Conservation (phyloP, 2,888 invertebrate species). For the Drosophila greeni region DNA sequence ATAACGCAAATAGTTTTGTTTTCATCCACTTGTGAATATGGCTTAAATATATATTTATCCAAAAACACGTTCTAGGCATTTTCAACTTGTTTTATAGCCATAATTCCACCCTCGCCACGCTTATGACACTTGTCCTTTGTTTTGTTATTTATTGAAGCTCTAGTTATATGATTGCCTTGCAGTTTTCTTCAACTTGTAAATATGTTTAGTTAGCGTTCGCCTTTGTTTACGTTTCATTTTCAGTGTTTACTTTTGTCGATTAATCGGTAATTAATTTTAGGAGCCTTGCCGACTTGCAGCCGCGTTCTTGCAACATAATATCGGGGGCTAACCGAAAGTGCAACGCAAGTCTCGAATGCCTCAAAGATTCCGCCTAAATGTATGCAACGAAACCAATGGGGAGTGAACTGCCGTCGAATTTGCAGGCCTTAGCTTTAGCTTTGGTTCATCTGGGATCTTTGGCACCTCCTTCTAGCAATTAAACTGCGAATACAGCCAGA, state of each 20-base stretch:
- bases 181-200: slow-evolving; percentile 76
- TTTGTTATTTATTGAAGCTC: slow-evolving; percentile 76
- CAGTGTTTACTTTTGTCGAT: slow-evolving; percentile 25
- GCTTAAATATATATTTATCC: slow-evolving; percentile 68
- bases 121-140: slow-evolving; percentile 55
- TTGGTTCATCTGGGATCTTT: slow-evolving; percentile 45
- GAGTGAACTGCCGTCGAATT: slow-evolving; percentile 14
- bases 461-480: slow-evolving; percentile 55
- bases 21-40: slow-evolving; percentile 37
- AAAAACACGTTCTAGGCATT: slow-evolving; percentile 64
- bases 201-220: slow-evolving; percentile 54
- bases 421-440: slow-evolving; percentile 9
- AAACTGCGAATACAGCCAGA: slow-evolving; percentile 60
- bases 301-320: slow-evolving; percentile 22
- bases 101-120: slow-evolving; percentile 65
- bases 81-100: slow-evolving; percentile 73
- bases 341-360: slow-evolving; percentile 28
- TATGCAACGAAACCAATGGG: slow-evolving; percentile 57
- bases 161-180: slow-evolving; percentile 79
- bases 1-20: slow-evolving; percentile 58
- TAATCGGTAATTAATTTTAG: slow-evolving; percentile 39
- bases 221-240: slow-evolving; percentile 50
- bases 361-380: slow-evolving; percentile 42
- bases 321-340: slow-evolving; percentile 28
- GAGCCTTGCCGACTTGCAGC: slow-evolving; percentile 30